Conservation (phyloP, 2,797 vertebrate species). For the Phalanger gymnotis region DNA sequence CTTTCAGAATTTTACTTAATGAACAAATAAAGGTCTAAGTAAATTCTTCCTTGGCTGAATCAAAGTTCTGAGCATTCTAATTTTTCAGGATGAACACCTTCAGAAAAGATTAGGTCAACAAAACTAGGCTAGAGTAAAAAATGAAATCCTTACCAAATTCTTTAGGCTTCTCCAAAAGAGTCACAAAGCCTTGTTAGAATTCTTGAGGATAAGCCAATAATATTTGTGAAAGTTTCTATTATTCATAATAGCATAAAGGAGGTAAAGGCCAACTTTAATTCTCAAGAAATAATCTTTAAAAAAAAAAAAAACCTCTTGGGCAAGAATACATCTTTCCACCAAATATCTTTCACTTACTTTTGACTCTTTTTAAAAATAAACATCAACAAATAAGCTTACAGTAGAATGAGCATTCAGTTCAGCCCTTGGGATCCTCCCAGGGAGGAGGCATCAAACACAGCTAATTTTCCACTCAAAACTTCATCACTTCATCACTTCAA, state of each 20-base stretch:
- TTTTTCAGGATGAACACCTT: neutral
- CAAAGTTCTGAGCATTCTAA: neutral
- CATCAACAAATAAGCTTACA: neutral
- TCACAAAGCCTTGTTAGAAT: neutral
- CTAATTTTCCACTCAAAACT: neutral
- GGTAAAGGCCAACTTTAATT: conserved; percentile 17
- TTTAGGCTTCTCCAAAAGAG: neutral
- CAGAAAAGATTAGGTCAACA: neutral
- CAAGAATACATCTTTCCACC: conserved; percentile 1
- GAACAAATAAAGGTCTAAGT: neutral
- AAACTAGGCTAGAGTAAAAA: neutral
- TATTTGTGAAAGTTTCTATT: neutral
- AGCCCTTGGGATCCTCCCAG: neutral
- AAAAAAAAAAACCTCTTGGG: neutral
- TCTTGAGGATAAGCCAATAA: neutral
- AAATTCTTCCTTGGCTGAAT: neutral
- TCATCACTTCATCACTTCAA: neutral
- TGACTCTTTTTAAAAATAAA: conserved; percentile 13
- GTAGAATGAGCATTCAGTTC: neutral
- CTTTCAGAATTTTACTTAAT: conserved; percentile 13
- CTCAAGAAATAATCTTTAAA: neutral
- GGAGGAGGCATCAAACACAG: neutral
- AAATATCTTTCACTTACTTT: conserved; percentile 1
- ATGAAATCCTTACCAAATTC: conserved; percentile 2
- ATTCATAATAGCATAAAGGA: neutral